These are phyloP conservation scores for Pogonomyrmex barbatus DNA, from an alignment of 1,140 invertebrate species.

Conservation along the genomic window DNA sequence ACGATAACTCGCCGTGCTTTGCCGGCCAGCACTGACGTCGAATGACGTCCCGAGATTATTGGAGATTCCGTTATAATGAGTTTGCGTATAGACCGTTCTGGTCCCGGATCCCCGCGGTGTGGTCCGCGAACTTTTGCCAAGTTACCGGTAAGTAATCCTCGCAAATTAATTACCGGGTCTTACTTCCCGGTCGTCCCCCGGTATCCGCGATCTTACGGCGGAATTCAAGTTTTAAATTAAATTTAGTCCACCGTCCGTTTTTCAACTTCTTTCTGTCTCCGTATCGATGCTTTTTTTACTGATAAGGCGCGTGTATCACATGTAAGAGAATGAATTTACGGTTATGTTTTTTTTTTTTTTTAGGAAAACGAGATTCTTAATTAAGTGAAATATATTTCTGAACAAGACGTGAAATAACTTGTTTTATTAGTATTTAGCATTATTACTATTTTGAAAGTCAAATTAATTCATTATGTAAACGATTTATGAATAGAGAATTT, in stretches of 20 bases:
- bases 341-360: not conserved
- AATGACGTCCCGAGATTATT: conserved; percentile 67
- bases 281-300: not conserved
- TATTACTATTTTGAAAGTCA: not conserved
- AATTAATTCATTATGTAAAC: no score
- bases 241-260: conserved; percentile 44
- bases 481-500: not conserved
- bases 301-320: not conserved
- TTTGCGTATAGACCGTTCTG: conserved; percentile 61
- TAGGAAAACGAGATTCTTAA: not conserved
- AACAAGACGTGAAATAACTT: not conserved
- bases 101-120: conserved; percentile 10
- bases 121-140: conserved; percentile 52
- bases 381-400: not conserved
- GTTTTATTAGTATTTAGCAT: not conserved
- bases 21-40: conserved; percentile 43
- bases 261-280: not conserved
- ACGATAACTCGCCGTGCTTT: conserved; percentile 70
- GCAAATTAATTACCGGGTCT: conserved; percentile 69
- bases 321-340: not conserved
- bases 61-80: conserved; percentile 72
- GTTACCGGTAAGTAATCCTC: conserved; percentile 66
- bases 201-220: conserved; percentile 57
- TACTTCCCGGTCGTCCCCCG: conserved; percentile 18
- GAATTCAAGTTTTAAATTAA: conserved; percentile 73